Evolutionary conservation across 2,888 invertebrate species (phyloP), one percentile per base, ranked within the genome.

Genomic region (Eustalomyia histrio): DNA sequence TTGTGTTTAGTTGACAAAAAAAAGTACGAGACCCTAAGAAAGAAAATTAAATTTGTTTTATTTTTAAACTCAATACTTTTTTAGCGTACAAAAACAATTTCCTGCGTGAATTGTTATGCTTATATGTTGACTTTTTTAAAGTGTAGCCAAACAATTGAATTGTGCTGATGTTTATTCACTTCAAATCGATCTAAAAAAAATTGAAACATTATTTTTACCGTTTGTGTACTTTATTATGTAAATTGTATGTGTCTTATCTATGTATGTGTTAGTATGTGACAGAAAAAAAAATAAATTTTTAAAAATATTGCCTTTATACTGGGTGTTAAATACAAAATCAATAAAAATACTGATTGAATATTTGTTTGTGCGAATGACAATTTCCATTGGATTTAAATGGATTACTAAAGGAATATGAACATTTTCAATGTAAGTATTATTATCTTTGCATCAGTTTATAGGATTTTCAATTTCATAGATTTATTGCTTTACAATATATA

Each of bases 71-170:
- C 43, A 39, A 39, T 14, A 47, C 16, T 53, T 29, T 35, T 17
- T 39, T 39, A 5, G 16, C 24, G 21, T 57, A 65, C 53, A 35
- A 47, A 55, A 57, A 43, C 67, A 67, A 67, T 67, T 67, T 67
- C 43, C 55, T 67, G 55, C 43, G 67, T 67, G 67, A 67, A 43
- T 67, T 52, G 47, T 12, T n/a, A 18, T 43, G n/a, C 61, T 53
- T 53, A 21, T 10, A 18, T 55, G 67, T 43, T 33, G 21, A 21
- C 17, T 53, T 29, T 7, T 29, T 29, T 10, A 55, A 67, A 67
- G 55, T 55, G 67, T n/a, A n/a, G n/a, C 55, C 57, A 55, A 47
- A 47, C n/a, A 67, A 67, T 67, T 67, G 55, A 67, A 55, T 43
- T 21, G 55, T 67, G 67, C 24, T 67, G 55, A 55, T 55, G 43